Evolutionary conservation across 1,140 invertebrate genomes (phyloP).

Genomic region (Aphelenchoides avenae): DNA sequence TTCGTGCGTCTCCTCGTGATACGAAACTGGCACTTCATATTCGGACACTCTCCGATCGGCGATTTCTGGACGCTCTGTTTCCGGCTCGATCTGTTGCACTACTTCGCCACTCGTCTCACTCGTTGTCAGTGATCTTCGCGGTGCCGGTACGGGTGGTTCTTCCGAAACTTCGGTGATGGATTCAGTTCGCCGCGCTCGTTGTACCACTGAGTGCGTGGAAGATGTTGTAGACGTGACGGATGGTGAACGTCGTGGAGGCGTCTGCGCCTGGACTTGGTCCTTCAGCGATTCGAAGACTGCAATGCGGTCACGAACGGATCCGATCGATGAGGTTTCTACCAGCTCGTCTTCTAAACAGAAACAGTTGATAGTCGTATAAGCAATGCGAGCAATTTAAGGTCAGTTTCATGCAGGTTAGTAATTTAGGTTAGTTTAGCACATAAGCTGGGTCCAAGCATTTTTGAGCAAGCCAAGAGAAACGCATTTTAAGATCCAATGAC

Average conservation of each 20-base stretch:
- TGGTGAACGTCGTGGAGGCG: not conserved
- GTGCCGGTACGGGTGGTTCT: not conserved
- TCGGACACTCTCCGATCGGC: no score
- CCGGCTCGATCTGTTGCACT: no score
- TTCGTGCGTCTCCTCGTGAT: no score
- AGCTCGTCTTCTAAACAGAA: conserved; percentile 2
- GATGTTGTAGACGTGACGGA: not conserved
- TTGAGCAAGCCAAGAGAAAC: not conserved
- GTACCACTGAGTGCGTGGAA: not conserved
- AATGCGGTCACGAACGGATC: conserved; percentile 25
- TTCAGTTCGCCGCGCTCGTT: not conserved
- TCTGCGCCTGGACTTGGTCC: conserved; percentile 5
- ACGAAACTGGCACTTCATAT: no score
- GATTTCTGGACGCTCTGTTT: no score
- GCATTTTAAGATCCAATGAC: not conserved
- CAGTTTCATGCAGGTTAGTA: no score
- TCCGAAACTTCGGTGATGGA: not conserved
- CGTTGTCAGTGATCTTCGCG: not conserved
- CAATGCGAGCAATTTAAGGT: no score
- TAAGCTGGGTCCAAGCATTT: no score
- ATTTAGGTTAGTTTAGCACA: no score
- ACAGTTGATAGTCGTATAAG: no score
- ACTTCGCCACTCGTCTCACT: not conserved
- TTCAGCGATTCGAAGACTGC: conserved; percentile 25
- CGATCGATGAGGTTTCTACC: conserved; percentile 4